These are phyloP conservation scores for Erebia ligea DNA, from an alignment of 2,888 invertebrate genomes.

Conservation along the genomic window DNA sequence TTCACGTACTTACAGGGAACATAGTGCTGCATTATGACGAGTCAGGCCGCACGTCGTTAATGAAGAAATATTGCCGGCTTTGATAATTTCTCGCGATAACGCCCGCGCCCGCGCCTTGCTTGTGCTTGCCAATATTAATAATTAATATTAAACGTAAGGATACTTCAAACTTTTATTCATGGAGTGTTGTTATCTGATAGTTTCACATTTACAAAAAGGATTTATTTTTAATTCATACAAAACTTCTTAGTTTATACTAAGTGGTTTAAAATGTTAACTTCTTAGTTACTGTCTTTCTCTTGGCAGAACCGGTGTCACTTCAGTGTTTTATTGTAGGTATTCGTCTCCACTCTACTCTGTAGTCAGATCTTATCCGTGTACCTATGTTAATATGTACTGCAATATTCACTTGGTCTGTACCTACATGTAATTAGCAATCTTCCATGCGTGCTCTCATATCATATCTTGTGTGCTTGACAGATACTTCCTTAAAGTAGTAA, in stretches of 20 bases:
- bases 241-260: neutral
- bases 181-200: conserved; percentile 43
- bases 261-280: too few relatives aligned
- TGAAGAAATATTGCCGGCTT: conserved; percentile 79
- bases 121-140: conserved; percentile 63
- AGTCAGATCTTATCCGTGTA: too few relatives aligned
- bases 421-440: too few relatives aligned
- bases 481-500: too few relatives aligned
- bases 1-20: conserved; percentile 43
- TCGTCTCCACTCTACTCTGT: too few relatives aligned
- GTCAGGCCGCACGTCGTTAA: conserved; percentile 57
- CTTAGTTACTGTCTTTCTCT: too few relatives aligned
- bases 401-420: too few relatives aligned
- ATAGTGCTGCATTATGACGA: conserved; percentile 18
- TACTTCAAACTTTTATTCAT: conserved; percentile 40
- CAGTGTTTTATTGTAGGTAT: too few relatives aligned
- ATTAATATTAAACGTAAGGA: conserved; percentile 56
- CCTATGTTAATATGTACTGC: too few relatives aligned
- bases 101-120: conserved; percentile 56
- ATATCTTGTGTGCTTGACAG: too few relatives aligned
- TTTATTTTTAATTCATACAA: neutral
- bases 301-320: too few relatives aligned
- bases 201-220: conserved; percentile 6
- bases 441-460: too few relatives aligned
- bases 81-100: conserved; percentile 71